Evolutionary conservation across 1,140 invertebrate genomes (phyloP), one percentile per base, ranked within the genome.

Genomic region (Ladona fulva): DNA sequence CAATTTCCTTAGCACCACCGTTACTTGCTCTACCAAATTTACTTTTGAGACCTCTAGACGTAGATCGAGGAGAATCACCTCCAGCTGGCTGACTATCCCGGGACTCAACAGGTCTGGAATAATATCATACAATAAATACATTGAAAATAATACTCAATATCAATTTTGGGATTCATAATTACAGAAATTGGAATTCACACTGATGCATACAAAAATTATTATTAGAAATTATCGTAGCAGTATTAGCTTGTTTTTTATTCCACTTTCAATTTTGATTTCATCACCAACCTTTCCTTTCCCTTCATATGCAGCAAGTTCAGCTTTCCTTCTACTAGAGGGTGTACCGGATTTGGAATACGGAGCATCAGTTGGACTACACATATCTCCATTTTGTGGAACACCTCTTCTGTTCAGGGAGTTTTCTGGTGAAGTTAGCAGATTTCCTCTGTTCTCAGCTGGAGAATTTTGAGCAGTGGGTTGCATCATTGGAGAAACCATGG

Each of bases 401-500:
- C 29, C 29, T 66, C 52, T 66, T 66, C 52, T 66, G n/a, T 22
- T 22, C 5, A 66, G 16, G 16, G n/a, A 66, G n/a, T 22, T 22
- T 19, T 66, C 52, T 6, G 52, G 52, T 66, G 52, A 66, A 19
- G 52, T 66, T 66, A 12, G 52, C 1, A 19, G 52, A 19, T 16
- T 22, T 16, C 52, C 52, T 22, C 52, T 66, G 5, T 22, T 22
- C 14, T 66, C 52, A 5, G n/a, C 52, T 6, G 14, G 14, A 6
- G 52, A 66, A 66, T 66, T 66, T 22, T 66, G 52, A 16, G n/a
- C 3, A 16, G n/a, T 74, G 37, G 52, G 29, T 12, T 76, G 79
- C 29, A 89, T 91, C 89, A 94, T 94, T 0, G 92, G 92, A 24
- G 92, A 93, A 24, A 94, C 92, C 84, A 91, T 85, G 14, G 92